Evolutionary conservation across 2,888 invertebrate species (phyloP).

Genomic region (Drosophila parthenogenetica): DNA sequence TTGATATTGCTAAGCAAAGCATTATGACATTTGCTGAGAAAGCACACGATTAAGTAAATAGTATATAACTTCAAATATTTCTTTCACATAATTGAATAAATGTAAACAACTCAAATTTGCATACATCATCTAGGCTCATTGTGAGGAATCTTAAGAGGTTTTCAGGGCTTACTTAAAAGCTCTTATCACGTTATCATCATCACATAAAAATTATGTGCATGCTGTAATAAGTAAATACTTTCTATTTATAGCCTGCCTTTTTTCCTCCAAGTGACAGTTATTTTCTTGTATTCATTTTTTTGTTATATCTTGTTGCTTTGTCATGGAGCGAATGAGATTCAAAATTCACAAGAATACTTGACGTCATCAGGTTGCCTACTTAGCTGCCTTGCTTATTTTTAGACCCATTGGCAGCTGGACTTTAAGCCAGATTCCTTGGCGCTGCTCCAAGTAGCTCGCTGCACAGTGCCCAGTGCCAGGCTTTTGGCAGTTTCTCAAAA

Average conservation of each 20-base stretch:
- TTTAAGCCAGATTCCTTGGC: not conserved
- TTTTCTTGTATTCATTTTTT: not conserved
- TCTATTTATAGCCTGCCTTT: slow-evolving; percentile 18
- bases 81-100: not conserved
- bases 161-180: not conserved
- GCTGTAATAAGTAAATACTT: slow-evolving; percentile 6
- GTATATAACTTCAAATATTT: not conserved
- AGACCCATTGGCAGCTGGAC: slow-evolving; percentile 3
- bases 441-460: slow-evolving; percentile 11
- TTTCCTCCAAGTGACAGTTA: slow-evolving; percentile 28
- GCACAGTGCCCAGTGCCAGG: slow-evolving; percentile 17
- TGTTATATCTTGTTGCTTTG: slow-evolving; percentile 13
- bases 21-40: slow-evolving; percentile 25
- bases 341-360: slow-evolving; percentile 10
- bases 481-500: slow-evolving; percentile 5
- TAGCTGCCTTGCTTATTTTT: not conserved
- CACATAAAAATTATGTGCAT: slow-evolving; percentile 21
- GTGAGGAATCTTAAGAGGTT: not conserved
- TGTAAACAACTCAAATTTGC: not conserved
- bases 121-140: slow-evolving; percentile 4
- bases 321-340: slow-evolving; percentile 2
- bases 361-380: slow-evolving; percentile 28
- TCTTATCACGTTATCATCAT: slow-evolving; percentile 25
- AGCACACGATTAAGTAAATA: slow-evolving; percentile 51
- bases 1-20: slow-evolving; percentile 57